These are phyloP conservation scores for Euzetes globulus DNA, from an alignment of 2,888 invertebrate genomes.

Conservation along the genomic window DNA sequence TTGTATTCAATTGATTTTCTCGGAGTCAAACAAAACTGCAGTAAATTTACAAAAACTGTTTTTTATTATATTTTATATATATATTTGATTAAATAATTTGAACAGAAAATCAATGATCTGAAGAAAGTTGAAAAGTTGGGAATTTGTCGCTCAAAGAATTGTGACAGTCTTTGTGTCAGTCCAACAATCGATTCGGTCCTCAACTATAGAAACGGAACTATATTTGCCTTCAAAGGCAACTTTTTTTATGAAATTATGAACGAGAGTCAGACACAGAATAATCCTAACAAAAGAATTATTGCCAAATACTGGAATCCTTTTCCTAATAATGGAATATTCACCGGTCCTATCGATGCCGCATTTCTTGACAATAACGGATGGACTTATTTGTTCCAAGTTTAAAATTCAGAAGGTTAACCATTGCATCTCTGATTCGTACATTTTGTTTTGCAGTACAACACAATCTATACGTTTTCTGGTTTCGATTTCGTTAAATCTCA, in stretches of 20 bases:
- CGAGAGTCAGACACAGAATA: neutral
- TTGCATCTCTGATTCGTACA: neutral
- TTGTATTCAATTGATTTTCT: no score
- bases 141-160: slow-evolving; percentile 1
- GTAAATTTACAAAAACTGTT: no score
- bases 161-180: neutral
- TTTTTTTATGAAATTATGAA: slow-evolving; percentile 3
- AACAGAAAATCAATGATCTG: neutral
- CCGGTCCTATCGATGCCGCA: neutral
- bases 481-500: no score
- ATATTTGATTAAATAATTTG: neutral
- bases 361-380: neutral
- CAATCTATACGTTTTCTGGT: neutral
- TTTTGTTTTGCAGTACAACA: neutral
- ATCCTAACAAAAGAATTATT: neutral
- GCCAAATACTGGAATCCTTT: neutral
- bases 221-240: slow-evolving; percentile 20
- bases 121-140: neutral
- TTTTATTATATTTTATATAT: neutral
- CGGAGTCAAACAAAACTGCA: no score
- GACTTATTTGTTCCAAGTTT: slow-evolving; percentile 11
- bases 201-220: slow-evolving; percentile 1
- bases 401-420: neutral
- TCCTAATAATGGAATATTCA: neutral
- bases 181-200: neutral